Conservation (phyloP, 2,113 vertebrate species). For the Ammodytes dubius region DNA sequence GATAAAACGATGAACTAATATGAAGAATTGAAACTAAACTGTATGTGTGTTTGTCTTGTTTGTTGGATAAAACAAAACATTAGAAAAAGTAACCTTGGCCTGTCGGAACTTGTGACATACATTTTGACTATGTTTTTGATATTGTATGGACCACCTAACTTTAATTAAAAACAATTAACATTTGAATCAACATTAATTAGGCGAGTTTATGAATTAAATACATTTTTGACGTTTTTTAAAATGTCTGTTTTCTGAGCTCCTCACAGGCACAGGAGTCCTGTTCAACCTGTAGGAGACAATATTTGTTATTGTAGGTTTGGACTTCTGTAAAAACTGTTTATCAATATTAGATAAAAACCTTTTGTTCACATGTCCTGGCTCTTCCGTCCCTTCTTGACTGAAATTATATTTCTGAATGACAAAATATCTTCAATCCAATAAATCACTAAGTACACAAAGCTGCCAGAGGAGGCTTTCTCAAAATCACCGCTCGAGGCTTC, state of each 20-base stretch:
- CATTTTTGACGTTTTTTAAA: neutral
- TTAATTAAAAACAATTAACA: neutral
- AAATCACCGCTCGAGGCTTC: constrained; percentile 40
- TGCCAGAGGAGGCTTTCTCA: constrained; percentile 41
- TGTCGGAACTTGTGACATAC: neutral
- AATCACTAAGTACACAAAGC: constrained; percentile 55
- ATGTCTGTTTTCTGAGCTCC: neutral
- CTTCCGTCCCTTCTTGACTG: neutral
- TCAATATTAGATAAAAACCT: neutral
- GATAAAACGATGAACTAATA: no score
- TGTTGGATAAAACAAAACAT: neutral
- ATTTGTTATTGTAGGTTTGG: no score
- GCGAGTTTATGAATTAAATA: neutral
- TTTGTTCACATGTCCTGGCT: neutral
- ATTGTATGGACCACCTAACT: neutral
- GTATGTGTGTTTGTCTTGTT: neutral
- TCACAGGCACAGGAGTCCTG: neutral
- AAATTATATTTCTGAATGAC: constrained; percentile 41
- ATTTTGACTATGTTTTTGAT: neutral
- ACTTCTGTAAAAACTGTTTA: no score
- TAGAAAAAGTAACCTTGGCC: neutral
- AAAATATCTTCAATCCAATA: constrained; percentile 49
- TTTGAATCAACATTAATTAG: neutral
- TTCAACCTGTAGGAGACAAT: neutral
- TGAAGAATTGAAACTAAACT: neutral